A percentile compares a stretch with the other conserved stretches of the same genome.
phyloP scores from a whole-genome alignment of 2,888 invertebrate species.

The Acrocyrtus sp. region DNA sequence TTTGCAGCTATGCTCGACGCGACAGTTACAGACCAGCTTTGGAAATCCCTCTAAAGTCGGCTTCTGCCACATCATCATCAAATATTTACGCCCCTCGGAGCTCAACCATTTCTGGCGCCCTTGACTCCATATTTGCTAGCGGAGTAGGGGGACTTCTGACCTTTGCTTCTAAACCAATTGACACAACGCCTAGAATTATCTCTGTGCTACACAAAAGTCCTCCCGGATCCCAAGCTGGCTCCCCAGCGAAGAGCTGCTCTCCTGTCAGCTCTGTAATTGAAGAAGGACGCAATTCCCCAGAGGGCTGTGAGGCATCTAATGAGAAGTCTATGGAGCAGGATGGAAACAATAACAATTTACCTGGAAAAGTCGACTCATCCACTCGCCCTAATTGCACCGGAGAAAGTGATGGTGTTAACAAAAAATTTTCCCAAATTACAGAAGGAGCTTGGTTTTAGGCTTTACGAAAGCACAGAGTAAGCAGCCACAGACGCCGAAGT shows the following conservation, averaged over 20 bases:
- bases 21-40: constrained; percentile 37
- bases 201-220: constrained; percentile 61
- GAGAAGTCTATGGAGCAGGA: constrained; percentile 53
- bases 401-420: constrained; percentile 36
- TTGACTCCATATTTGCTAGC: constrained; percentile 49
- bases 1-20: not conserved
- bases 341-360: constrained; percentile 52
- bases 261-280: constrained; percentile 59
- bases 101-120: constrained; percentile 45
- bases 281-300: constrained; percentile 61
- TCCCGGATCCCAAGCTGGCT: constrained; percentile 53
- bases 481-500: not conserved
- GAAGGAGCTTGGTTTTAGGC: constrained; percentile 58
- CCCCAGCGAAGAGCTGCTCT: constrained; percentile 59
- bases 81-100: constrained; percentile 21
- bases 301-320: constrained; percentile 61
- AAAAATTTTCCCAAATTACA: constrained; percentile 58
- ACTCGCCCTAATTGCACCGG: constrained; percentile 7
- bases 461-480: not conserved
- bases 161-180: constrained; percentile 47
- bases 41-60: constrained; percentile 46
- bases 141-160: constrained; percentile 37
- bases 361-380: constrained; percentile 34
- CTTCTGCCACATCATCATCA: constrained; percentile 22
- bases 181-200: constrained; percentile 62